Percentiles rank a stretch among this genome's conserved stretches.
Evolutionary conservation across 2,113 vertebrate genomes (phyloP).

Genomic region (Trematomus loennbergii): DNA sequence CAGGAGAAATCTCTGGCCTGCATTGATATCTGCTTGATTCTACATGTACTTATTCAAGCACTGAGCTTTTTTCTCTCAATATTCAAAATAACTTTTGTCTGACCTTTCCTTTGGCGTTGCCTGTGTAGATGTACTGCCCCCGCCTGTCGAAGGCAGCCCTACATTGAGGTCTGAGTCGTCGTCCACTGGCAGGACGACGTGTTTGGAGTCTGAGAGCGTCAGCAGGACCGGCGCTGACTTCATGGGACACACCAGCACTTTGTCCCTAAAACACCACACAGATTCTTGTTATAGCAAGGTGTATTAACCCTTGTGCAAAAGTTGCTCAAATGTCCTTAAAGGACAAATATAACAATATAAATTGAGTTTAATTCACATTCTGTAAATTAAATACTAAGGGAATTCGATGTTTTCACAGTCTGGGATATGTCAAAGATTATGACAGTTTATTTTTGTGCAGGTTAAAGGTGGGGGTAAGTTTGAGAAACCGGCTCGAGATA

Average conservation of each 20-base stretch:
- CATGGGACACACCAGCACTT: slow-evolving; percentile 98
- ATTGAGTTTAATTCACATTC: too few relatives aligned
- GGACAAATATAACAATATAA: too few relatives aligned
- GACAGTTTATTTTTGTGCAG: too few relatives aligned
- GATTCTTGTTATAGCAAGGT: not conserved
- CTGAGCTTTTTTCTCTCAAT: not conserved
- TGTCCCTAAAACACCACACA: slow-evolving; percentile 86
- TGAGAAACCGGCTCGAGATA: too few relatives aligned
- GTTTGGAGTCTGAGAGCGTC: slow-evolving; percentile 95
- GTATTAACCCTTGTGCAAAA: too few relatives aligned
- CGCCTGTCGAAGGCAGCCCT: slow-evolving; percentile 96
- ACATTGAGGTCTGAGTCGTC: slow-evolving; percentile 98
- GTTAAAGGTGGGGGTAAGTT: too few relatives aligned
- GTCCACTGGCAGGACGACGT: slow-evolving; percentile 96
- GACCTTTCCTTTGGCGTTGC: slow-evolving; percentile 99
- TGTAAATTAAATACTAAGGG: too few relatives aligned
- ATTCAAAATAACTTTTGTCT: slow-evolving; percentile 45
- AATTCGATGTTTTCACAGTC: too few relatives aligned
- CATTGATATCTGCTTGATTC: not conserved
- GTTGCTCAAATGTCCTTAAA: too few relatives aligned
- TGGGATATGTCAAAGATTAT: too few relatives aligned
- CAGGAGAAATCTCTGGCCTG: not conserved
- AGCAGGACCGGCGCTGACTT: slow-evolving; percentile 97
- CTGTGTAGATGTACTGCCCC: slow-evolving; percentile 97
- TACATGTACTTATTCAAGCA: not conserved